Base-by-base conservation (phyloP, 2,797 vertebrate genomes). In the Hoplostethus mediterraneus region DNA sequence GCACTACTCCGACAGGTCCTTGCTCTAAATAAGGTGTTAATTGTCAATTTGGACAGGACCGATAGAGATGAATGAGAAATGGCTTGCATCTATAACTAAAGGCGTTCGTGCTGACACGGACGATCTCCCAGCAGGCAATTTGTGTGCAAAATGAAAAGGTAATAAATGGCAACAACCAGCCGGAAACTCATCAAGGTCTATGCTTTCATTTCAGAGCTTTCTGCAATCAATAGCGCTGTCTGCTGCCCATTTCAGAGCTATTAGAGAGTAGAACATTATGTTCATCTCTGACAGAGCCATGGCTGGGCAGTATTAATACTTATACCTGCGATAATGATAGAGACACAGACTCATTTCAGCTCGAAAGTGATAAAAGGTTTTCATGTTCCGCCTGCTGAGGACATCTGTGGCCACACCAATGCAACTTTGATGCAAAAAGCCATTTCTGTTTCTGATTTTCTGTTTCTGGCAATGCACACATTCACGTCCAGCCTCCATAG, bases 191-290 rank as follows among this genome's bases (percentile, higher is more conserved):
- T 36, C 4, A 30, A 36, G 8, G 65, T 63, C 36, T 11, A 2
- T 30, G 6, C 13, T 45, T 14, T 45, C 13, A 5, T 42, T 42
- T 33, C 3, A 44, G 21, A 61, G 12, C 14, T 67, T 44, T 57
- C 14, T 67, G 14, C 25, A 38, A 14, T 31, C 54, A n/a, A 67
- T 61, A 60, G 0, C 8, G 53, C 45, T 4, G 6, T 61, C 63
- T 58, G 57, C 49, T 79, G 30, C 57, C 68, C 63, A 62, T 76
- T 76, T 64, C 59, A 51, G n/a, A 54, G 40, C 9, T 77, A 78
- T 71, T 63, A 62, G 38, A 49, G 64, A 59, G 52, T 4, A 57
- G 67, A 85, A 82, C 70, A 79, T 81, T 84, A 76, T 75, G 73
- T 75, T 71, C 53, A 54, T 70, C 75, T 73, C 71, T 79, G 30